These are phyloP conservation scores for Ochotona princeps DNA, from an alignment of 2,113 vertebrate species.

Conservation along the genomic window DNA sequence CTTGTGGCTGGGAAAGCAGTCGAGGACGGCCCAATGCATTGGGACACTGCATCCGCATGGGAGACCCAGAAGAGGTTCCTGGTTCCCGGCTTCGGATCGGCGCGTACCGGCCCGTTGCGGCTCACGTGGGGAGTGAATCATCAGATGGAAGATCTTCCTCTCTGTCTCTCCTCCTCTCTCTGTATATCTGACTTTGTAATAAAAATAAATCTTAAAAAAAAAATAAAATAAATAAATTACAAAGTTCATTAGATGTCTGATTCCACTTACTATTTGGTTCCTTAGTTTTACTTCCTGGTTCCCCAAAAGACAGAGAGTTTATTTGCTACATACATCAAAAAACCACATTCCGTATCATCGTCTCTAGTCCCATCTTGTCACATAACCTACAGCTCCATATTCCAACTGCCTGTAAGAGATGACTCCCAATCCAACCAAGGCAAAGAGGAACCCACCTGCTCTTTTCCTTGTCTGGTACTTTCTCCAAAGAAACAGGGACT, in stretches of 20 bases:
- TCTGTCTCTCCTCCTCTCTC: too few species aligned
- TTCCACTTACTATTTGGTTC: not conserved
- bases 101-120: too few species aligned
- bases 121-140: too few species aligned
- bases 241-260: not conserved
- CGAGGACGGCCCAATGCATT: too few species aligned
- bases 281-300: not conserved
- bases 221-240: too few species aligned
- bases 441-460: not conserved
- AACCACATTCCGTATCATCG: not conserved
- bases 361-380: not conserved
- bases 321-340: conserved; percentile 30
- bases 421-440: not conserved
- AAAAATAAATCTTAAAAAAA: conserved; percentile 8
- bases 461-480: not conserved
- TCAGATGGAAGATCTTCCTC: too few species aligned
- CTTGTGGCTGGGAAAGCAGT: too few species aligned
- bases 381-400: too few species aligned
- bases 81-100: too few species aligned
- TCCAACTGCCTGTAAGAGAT: not conserved
- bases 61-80: too few species aligned
- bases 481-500: not conserved
- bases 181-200: too few species aligned
- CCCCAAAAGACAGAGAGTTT: not conserved
- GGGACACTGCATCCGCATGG: too few species aligned